phyloP scores from a whole-genome alignment of 2,888 invertebrate genomes.

The Rotaria magnacalcarata region DNA sequence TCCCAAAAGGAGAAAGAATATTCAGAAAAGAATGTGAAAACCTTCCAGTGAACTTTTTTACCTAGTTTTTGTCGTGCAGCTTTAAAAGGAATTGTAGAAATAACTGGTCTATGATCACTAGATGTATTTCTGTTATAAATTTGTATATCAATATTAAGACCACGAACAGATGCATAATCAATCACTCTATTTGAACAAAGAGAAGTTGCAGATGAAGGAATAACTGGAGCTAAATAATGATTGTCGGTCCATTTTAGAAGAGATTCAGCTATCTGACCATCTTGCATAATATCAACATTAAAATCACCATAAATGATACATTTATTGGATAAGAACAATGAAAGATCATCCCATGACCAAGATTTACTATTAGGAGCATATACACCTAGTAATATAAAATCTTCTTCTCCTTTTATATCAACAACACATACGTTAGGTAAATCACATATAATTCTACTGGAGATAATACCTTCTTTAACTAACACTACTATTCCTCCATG shows the following conservation, averaged over 20 bases:
- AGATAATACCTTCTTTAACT: not conserved
- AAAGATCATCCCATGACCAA: not conserved
- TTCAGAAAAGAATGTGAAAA: not conserved
- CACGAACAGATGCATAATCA: not conserved
- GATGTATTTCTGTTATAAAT: not conserved
- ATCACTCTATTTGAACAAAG: not conserved
- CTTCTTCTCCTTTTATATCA: not conserved
- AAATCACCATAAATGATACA: not conserved
- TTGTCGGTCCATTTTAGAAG: not conserved
- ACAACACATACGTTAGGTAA: not conserved
- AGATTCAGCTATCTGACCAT: not conserved
- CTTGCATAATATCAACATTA: not conserved
- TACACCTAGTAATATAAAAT: not conserved
- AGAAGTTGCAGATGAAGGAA: not conserved
- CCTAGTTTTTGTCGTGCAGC: not conserved
- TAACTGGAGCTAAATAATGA: not conserved
- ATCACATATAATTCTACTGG: not conserved
- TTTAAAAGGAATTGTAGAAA: not conserved
- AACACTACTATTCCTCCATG: not conserved
- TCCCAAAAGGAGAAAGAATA: not conserved
- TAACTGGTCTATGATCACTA: not conserved
- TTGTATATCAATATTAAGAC: not conserved
- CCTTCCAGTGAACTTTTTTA: not conserved
- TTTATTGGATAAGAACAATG: not conserved
- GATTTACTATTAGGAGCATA: not conserved